Evolutionary conservation across 2,797 vertebrate genomes (phyloP).

Genomic region (Cossypha niveicapilla): DNA sequence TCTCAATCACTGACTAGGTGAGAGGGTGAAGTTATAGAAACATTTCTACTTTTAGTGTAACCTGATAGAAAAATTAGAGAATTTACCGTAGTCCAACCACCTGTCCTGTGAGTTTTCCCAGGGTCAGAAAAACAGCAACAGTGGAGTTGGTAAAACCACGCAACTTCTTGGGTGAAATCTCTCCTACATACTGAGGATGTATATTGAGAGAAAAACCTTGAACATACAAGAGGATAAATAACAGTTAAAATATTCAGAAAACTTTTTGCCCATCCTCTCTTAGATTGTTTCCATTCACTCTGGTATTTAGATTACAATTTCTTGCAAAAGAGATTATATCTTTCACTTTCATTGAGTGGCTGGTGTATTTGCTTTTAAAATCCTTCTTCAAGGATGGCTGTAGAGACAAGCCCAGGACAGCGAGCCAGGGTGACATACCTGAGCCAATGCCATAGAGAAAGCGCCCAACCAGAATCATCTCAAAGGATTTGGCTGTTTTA

Average conservation of each 20-base stretch:
- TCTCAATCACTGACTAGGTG: neutral
- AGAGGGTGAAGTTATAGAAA: neutral
- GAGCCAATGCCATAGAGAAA: conserved; percentile 85
- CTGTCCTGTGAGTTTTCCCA: conserved; percentile 87
- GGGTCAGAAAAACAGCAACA: conserved; percentile 84
- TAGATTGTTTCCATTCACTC: neutral
- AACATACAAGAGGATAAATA: neutral
- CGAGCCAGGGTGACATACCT: conserved; percentile 68
- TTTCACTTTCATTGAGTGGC: neutral
- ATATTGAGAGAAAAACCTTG: conserved; percentile 71
- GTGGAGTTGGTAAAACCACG: conserved; percentile 84
- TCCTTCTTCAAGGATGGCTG: neutral
- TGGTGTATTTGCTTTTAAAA: neutral
- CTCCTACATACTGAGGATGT: conserved; percentile 92
- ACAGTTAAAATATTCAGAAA: neutral
- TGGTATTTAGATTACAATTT: neutral
- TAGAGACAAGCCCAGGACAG: neutral
- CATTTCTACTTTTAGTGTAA: neutral
- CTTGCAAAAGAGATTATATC: neutral
- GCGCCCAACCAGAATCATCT: conserved; percentile 90
- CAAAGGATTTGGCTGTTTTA: conserved; percentile 83
- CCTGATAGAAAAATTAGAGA: neutral
- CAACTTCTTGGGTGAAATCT: conserved; percentile 88
- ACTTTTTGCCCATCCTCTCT: neutral
- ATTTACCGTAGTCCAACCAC: conserved; percentile 85